phyloP scores from a whole-genome alignment of 2,888 invertebrate species.

The Mesorhabditis spiculigera region DNA sequence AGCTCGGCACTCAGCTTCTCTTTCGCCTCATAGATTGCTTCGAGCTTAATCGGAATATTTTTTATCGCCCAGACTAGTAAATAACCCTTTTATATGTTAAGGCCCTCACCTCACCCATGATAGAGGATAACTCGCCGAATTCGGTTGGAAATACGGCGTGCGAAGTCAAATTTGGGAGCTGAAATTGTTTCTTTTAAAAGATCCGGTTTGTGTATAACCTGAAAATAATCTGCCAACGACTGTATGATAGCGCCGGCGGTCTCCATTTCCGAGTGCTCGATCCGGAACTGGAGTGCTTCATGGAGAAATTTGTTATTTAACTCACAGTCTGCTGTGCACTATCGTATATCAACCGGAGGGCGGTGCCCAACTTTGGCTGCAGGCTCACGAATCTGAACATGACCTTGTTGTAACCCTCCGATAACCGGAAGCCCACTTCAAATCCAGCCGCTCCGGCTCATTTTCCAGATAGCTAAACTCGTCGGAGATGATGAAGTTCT shows the following conservation, averaged over 20 bases:
- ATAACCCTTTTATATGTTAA: neutral
- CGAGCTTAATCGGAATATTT: slow-evolving; percentile 34
- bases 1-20: slow-evolving; percentile 47
- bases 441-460: slow-evolving; percentile 18
- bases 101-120: slow-evolving; percentile 31
- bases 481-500: slow-evolving; percentile 22
- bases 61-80: neutral
- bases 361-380: slow-evolving; percentile 13
- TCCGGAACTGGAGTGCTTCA: slow-evolving; percentile 18
- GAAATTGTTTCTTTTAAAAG: slow-evolving; percentile 3
- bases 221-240: slow-evolving; percentile 36
- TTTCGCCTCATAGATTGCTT: slow-evolving; percentile 43
- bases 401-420: too few relatives aligned
- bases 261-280: slow-evolving; percentile 46
- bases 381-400: slow-evolving; percentile 24
- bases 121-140: slow-evolving; percentile 34
- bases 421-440: neutral
- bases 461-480: slow-evolving; percentile 10
- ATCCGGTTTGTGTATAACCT: neutral
- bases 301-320: neutral
- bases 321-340: slow-evolving; percentile 16
- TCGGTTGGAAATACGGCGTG: slow-evolving; percentile 40
- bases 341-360: slow-evolving; percentile 11
- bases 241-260: slow-evolving; percentile 45
- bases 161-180: slow-evolving; percentile 27